Evolutionary conservation across 2,113 vertebrate species (phyloP).

Genomic region (Arenaria interpres): DNA sequence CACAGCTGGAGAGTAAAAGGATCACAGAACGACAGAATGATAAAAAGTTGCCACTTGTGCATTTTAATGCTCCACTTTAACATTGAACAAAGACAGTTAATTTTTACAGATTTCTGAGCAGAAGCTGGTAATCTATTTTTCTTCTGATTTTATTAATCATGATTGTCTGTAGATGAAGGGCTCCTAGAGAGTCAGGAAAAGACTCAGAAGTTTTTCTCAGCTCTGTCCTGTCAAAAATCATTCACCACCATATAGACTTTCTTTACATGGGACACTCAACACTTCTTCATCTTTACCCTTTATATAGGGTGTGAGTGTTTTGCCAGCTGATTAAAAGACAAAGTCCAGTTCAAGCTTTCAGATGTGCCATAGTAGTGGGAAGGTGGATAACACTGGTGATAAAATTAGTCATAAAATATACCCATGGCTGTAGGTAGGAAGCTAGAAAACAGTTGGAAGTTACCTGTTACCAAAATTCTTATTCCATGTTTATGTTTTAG

Average conservation of each 20-base stretch:
- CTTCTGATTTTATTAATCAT: not conserved
- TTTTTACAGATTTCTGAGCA: conserved; percentile 1
- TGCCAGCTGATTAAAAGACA: not conserved
- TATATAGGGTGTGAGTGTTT: not conserved
- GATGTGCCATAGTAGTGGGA: not conserved
- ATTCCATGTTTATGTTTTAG: not conserved
- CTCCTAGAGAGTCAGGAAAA: not conserved
- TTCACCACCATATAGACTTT: not conserved
- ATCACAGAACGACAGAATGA: conserved; percentile 7
- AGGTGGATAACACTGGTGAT: not conserved
- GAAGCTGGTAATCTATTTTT: not conserved
- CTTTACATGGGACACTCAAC: not conserved
- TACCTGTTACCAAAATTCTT: not conserved
- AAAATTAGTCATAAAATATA: not conserved
- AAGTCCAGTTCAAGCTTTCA: not conserved
- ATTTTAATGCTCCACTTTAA: not conserved
- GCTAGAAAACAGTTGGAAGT: not conserved
- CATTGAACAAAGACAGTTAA: not conserved
- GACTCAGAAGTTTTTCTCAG: not conserved
- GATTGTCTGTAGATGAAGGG: not conserved
- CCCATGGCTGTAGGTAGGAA: not conserved
- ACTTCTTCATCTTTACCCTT: not conserved
- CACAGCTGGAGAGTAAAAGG: not conserved
- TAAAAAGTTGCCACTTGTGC: not conserved
- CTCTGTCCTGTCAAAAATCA: not conserved